phyloP scores from a whole-genome alignment of 2,797 vertebrate genomes.

The Numenius phaeopus region DNA sequence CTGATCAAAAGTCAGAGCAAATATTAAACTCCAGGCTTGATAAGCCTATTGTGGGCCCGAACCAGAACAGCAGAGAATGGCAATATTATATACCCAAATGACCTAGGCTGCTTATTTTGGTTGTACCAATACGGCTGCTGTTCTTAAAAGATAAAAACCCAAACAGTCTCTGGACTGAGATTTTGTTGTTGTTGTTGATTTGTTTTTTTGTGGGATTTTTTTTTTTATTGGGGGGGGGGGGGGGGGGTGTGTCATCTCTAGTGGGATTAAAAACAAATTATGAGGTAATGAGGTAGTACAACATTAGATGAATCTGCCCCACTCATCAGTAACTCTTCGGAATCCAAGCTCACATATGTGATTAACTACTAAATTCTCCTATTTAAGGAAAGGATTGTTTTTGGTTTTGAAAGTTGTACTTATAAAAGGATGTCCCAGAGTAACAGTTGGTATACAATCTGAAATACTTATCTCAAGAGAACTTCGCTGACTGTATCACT shows the following conservation, averaged over 20 bases:
- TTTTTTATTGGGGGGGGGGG: too few relatives aligned
- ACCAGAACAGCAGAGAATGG: background rate
- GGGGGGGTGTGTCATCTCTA: background rate
- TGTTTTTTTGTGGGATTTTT: too few relatives aligned
- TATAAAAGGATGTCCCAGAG: background rate
- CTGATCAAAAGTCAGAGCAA: background rate
- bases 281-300: background rate
- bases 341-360: background rate
- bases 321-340: background rate
- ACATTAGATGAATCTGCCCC: background rate
- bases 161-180: background rate
- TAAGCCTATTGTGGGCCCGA: background rate
- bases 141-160: background rate
- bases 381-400: background rate
- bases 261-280: background rate
- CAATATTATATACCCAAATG: background rate
- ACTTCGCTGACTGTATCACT: slow-evolving; percentile 58
- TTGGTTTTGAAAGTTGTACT: background rate
- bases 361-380: background rate
- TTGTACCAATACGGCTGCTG: background rate
- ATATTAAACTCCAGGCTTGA: background rate
- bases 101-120: background rate
- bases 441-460: background rate
- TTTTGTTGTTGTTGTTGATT: too few relatives aligned
- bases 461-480: slow-evolving; percentile 53